phyloP scores from a whole-genome alignment of 2,797 vertebrate genomes.

The Squalus acanthias region DNA sequence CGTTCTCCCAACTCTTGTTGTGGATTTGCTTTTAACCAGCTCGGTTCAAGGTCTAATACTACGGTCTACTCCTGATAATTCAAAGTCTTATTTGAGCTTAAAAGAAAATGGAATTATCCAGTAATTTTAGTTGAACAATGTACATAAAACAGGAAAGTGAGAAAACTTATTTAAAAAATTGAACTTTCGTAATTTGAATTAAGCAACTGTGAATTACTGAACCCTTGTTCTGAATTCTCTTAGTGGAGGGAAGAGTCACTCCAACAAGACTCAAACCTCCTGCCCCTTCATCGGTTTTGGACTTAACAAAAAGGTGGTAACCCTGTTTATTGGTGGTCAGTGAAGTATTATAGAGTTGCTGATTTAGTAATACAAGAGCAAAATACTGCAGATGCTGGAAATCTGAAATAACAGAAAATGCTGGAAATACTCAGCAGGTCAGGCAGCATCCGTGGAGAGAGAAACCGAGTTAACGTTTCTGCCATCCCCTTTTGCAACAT shows the following conservation, averaged over 20 bases:
- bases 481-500: no score
- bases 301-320: not conserved
- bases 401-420: no score
- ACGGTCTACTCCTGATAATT: not conserved
- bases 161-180: not conserved
- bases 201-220: not conserved
- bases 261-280: not conserved
- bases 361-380: not conserved
- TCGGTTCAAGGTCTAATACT: not conserved
- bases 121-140: not conserved
- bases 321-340: not conserved
- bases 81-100: not conserved
- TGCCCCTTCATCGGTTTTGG: not conserved
- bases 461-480: no score
- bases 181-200: not conserved
- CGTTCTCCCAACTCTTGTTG: no score
- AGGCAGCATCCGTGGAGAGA: no score
- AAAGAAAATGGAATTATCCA: not conserved
- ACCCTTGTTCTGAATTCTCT: not conserved
- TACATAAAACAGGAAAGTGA: not conserved
- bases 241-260: not conserved
- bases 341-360: not conserved
- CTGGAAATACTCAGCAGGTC: no score
- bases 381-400: no score
- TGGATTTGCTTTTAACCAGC: not conserved